Percentiles rank a stretch among this genome's conserved stretches.
Conservation (phyloP, 2,888 invertebrate genomes). For the Lampropteryx suffumata region DNA sequence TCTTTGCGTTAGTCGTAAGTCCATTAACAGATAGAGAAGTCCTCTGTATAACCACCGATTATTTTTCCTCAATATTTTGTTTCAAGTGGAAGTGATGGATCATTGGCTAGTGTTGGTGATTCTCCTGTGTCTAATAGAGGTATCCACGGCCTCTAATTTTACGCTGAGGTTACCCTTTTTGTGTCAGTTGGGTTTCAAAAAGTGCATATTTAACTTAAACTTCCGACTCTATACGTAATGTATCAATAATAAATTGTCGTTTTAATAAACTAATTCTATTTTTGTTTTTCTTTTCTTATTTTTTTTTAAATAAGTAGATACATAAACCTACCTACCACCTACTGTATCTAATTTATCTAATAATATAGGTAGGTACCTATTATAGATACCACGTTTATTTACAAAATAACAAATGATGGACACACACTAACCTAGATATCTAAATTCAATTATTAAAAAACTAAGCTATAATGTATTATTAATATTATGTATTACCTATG, state of each 20-base stretch:
- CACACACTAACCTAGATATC: too few species aligned
- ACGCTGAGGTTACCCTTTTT: constrained; percentile 6
- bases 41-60: background rate
- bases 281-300: too few species aligned
- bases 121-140: constrained; percentile 12
- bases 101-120: constrained; percentile 2
- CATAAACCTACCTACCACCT: too few species aligned
- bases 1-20: constrained; percentile 13
- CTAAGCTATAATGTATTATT: too few species aligned
- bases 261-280: background rate
- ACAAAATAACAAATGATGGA: too few species aligned
- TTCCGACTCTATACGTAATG: constrained; percentile 3
- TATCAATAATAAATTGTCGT: background rate
- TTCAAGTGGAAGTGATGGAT: constrained; percentile 8
- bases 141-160: constrained; percentile 10
- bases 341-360: too few species aligned
- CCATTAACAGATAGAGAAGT: background rate
- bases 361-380: too few species aligned
- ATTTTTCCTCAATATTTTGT: background rate
- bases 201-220: constrained; percentile 8
- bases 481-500: too few species aligned
- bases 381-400: too few species aligned
- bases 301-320: too few species aligned
- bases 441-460: too few species aligned
- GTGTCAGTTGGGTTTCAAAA: constrained; percentile 11